Conservation (phyloP, 2,888 invertebrate species). For the Drosophila pseudotalamancana region DNA sequence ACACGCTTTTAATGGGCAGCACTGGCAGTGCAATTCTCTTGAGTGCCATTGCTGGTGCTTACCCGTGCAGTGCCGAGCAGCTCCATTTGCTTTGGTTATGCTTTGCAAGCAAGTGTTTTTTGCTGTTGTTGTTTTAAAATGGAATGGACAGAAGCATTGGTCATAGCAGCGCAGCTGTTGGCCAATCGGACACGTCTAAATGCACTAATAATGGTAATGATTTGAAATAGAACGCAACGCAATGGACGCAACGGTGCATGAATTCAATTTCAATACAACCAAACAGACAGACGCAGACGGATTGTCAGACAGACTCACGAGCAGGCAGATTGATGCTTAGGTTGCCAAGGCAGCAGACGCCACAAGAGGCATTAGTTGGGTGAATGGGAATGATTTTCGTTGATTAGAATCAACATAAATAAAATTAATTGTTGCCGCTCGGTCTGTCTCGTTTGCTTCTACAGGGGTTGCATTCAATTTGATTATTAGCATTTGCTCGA, state of each 20-base stretch:
- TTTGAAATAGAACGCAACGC: constrained; percentile 34
- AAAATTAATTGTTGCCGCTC: constrained; percentile 78
- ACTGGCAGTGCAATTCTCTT: constrained; percentile 42
- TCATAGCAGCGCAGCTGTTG: constrained; percentile 21
- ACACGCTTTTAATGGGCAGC: constrained; percentile 32
- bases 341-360: constrained; percentile 56
- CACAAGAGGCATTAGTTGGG: constrained; percentile 37
- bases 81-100: constrained; percentile 44
- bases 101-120: constrained; percentile 18
- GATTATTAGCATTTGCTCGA: constrained; percentile 65
- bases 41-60: constrained; percentile 40
- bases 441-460: constrained; percentile 26
- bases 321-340: constrained; percentile 16
- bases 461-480: constrained; percentile 75
- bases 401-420: constrained; percentile 79
- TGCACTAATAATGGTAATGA: constrained; percentile 57
- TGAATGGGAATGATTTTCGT: constrained; percentile 45
- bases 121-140: constrained; percentile 5
- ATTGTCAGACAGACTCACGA: background rate
- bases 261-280: constrained; percentile 61
- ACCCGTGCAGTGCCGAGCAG: constrained; percentile 49
- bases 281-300: background rate
- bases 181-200: constrained; percentile 52
- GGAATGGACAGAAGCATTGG: too few species aligned
- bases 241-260: constrained; percentile 55